phyloP scores from a whole-genome alignment of 2,888 invertebrate species.

The Serrognathus titanus region DNA sequence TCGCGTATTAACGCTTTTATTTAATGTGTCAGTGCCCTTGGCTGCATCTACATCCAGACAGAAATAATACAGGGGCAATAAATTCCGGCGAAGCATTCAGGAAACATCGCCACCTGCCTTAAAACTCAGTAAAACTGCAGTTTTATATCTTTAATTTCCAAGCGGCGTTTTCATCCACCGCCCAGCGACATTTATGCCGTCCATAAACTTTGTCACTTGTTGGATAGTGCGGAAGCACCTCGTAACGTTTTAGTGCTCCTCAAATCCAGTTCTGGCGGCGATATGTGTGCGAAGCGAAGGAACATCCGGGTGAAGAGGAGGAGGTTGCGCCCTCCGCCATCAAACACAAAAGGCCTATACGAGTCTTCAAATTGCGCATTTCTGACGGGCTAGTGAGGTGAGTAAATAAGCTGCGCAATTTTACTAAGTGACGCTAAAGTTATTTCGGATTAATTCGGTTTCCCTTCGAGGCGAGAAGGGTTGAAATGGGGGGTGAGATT shows the following conservation, averaged over 20 bases:
- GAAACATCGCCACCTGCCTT: background rate
- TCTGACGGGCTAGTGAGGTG: slow-evolving; percentile 15
- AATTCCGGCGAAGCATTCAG: too few relatives aligned
- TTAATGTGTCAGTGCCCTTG: too few relatives aligned
- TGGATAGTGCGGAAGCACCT: slow-evolving; percentile 13
- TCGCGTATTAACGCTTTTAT: too few relatives aligned
- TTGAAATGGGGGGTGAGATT: slow-evolving; percentile 14
- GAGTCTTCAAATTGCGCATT: slow-evolving; percentile 10
- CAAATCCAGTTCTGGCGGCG: slow-evolving; percentile 14
- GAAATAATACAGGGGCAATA: too few relatives aligned
- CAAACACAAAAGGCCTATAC: slow-evolving; percentile 20
- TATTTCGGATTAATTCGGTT: slow-evolving; percentile 24
- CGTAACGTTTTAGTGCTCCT: slow-evolving; percentile 16
- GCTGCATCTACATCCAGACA: too few relatives aligned
- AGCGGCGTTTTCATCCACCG: background rate
- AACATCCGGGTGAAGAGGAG: slow-evolving; percentile 1
- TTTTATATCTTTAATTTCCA: background rate
- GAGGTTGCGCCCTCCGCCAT: slow-evolving; percentile 15
- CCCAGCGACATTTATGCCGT: background rate
- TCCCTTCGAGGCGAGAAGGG: slow-evolving; percentile 7
- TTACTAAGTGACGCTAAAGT: slow-evolving; percentile 24
- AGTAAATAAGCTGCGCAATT: slow-evolving; percentile 22
- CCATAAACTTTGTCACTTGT: slow-evolving; percentile 21
- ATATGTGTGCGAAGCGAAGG: slow-evolving; percentile 7
- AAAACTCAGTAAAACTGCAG: background rate